Evolutionary conservation across 2,797 vertebrate genomes (phyloP).

Genomic region (Rhinichthys osculus): DNA sequence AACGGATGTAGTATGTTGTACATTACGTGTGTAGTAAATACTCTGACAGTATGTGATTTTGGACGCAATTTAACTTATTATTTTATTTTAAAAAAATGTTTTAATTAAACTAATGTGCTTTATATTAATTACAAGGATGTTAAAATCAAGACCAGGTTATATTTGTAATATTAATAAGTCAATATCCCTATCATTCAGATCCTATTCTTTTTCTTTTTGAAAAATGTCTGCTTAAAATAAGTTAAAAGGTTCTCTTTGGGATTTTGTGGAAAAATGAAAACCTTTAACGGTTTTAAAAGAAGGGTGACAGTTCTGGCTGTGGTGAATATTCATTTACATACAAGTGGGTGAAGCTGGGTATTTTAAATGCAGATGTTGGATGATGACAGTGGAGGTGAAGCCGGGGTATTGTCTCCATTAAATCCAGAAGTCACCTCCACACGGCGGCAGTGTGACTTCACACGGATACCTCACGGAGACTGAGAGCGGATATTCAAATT

Average conservation of each 20-base stretch:
- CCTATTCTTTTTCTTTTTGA: neutral
- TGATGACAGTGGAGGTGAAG: slow-evolving; percentile 27
- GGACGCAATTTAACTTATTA: neutral
- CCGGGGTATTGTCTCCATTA: slow-evolving; percentile 55
- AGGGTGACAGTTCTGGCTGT: neutral
- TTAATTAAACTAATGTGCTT: neutral
- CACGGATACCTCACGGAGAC: slow-evolving; percentile 41
- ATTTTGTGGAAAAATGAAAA: neutral
- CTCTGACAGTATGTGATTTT: neutral
- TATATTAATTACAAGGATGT: neutral
- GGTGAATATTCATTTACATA: slow-evolving; percentile 19
- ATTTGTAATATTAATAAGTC: neutral
- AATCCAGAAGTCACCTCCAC: slow-evolving; percentile 66
- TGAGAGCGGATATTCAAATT: slow-evolving; percentile 75
- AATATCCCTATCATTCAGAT: neutral
- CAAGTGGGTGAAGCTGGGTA: neutral
- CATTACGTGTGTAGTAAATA: neutral
- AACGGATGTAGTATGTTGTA: neutral
- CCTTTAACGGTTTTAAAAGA: neutral
- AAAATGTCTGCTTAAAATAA: neutral
- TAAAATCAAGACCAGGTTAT: neutral
- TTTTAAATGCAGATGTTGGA: slow-evolving; percentile 25
- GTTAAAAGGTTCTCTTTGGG: neutral
- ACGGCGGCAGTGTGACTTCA: slow-evolving; percentile 74
- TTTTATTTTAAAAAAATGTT: neutral